Evolutionary conservation across 2,888 invertebrate genomes (phyloP).

Genomic region (Apamea anceps): DNA sequence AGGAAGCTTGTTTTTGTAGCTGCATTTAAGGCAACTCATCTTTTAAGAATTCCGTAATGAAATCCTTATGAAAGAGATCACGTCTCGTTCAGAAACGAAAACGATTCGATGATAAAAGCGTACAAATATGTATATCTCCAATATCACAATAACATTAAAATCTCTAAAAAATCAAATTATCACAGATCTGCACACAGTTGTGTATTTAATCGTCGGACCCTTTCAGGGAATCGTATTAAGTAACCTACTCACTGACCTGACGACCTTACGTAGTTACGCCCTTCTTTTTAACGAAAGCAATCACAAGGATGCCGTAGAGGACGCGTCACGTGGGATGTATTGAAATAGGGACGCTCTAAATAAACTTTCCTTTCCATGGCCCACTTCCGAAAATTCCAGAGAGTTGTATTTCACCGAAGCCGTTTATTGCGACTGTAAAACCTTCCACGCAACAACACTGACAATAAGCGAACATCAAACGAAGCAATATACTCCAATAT

Average conservation of each 20-base stretch:
- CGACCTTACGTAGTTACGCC: constrained; percentile 31
- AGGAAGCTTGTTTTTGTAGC: not conserved
- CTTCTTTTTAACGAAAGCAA: constrained; percentile 60
- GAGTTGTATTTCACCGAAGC: constrained; percentile 46
- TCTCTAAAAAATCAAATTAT: constrained; percentile 34
- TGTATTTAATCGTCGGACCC: constrained; percentile 45
- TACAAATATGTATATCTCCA: constrained; percentile 37
- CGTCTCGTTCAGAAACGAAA: constrained; percentile 28
- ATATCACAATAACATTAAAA: constrained; percentile 38
- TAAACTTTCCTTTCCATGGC: constrained; percentile 54
- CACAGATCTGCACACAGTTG: constrained; percentile 19
- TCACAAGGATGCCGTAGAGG: constrained; percentile 46
- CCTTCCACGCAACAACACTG: constrained; percentile 50
- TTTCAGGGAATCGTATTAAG: constrained; percentile 40
- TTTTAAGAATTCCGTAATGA: not conserved
- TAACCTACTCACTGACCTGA: constrained; percentile 30
- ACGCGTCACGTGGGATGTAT: constrained; percentile 57
- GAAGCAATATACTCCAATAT: constrained; percentile 42
- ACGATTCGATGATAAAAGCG: constrained; percentile 14
- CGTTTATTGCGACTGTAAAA: constrained; percentile 56
- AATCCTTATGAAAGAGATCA: constrained; percentile 20
- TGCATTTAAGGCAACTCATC: not conserved
- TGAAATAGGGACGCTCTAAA: constrained; percentile 57
- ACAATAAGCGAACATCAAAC: constrained; percentile 59
- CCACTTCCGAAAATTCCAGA: constrained; percentile 40